Conservation (phyloP, 92 coral and sea anemone species). For the Siderastrea siderea region DNA sequence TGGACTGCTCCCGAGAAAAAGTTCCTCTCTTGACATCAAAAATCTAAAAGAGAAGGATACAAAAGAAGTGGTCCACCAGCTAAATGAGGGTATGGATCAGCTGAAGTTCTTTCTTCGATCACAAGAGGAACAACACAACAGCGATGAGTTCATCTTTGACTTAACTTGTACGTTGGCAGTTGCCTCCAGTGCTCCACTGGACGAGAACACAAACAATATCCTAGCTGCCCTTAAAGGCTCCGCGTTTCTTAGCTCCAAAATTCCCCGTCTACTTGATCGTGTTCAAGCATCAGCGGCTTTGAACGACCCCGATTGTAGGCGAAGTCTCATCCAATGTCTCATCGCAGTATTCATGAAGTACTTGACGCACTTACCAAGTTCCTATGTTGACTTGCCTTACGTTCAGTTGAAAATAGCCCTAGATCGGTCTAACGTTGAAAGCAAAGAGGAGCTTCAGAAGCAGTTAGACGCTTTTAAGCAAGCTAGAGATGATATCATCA, state of each 20-base stretch:
- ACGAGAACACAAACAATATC: slow-evolving; percentile 30
- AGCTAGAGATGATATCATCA: slow-evolving; percentile 61
- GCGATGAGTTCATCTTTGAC: slow-evolving; percentile 32
- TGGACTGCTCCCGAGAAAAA: background rate
- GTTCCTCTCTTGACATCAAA: background rate
- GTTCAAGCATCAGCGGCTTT: background rate
- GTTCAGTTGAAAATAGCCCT: slow-evolving; percentile 45
- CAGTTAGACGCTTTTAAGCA: slow-evolving; percentile 42
- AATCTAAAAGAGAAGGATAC: slow-evolving; percentile 4
- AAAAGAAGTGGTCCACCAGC: background rate
- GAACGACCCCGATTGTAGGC: background rate
- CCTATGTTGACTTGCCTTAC: slow-evolving; percentile 66
- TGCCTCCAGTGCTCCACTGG: slow-evolving; percentile 42
- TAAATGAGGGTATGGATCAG: background rate
- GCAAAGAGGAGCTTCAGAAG: slow-evolving; percentile 23
- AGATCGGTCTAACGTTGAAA: slow-evolving; percentile 10
- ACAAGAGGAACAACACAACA: slow-evolving; percentile 14
- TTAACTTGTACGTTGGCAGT: slow-evolving; percentile 32
- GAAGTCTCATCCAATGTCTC: slow-evolving; percentile 16
- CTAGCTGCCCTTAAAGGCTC: slow-evolving; percentile 48
- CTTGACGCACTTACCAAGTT: slow-evolving; percentile 62
- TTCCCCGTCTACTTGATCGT: slow-evolving; percentile 21
- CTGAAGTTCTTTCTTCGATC: slow-evolving; percentile 3
- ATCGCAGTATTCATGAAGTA: slow-evolving; percentile 43
- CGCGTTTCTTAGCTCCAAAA: background rate